phyloP scores from a whole-genome alignment of 1,140 invertebrate species.

The Tetramorium parvispinum region DNA sequence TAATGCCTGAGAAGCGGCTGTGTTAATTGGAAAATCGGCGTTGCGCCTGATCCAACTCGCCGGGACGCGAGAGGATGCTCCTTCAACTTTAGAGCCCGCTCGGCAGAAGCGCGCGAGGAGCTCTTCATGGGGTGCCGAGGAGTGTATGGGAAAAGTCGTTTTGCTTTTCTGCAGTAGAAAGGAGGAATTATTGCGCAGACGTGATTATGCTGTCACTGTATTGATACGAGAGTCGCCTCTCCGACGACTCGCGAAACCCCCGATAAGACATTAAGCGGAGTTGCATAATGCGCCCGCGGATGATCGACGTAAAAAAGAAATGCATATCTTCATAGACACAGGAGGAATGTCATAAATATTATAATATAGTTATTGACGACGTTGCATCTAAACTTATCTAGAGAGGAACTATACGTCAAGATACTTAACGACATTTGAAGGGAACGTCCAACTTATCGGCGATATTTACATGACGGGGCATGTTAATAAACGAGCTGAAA shows the following conservation, averaged over 20 bases:
- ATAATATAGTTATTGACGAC: not conserved
- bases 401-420: not conserved
- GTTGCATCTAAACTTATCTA: not conserved
- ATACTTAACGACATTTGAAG: not conserved
- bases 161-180: constrained; percentile 19
- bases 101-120: not conserved
- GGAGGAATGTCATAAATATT: not conserved
- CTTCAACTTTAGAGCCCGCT: constrained; percentile 5
- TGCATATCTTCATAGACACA: not conserved
- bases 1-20: constrained; percentile 5
- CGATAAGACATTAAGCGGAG: not conserved
- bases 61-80: not conserved
- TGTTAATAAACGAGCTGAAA: constrained; percentile 24
- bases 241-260: too few species aligned
- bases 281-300: not conserved
- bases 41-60: constrained; percentile 23
- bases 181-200: constrained; percentile 12
- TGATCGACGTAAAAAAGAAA: not conserved
- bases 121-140: constrained; percentile 23
- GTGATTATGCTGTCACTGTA: constrained; percentile 29
- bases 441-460: too few species aligned
- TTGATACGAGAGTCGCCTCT: constrained; percentile 10
- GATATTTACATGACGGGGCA: not conserved
- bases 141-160: not conserved
- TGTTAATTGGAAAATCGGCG: constrained; percentile 59